Evolutionary conservation across 1,140 invertebrate species (phyloP), one percentile per base, ranked within the genome.

Genomic region (Lepidostoma basale): DNA sequence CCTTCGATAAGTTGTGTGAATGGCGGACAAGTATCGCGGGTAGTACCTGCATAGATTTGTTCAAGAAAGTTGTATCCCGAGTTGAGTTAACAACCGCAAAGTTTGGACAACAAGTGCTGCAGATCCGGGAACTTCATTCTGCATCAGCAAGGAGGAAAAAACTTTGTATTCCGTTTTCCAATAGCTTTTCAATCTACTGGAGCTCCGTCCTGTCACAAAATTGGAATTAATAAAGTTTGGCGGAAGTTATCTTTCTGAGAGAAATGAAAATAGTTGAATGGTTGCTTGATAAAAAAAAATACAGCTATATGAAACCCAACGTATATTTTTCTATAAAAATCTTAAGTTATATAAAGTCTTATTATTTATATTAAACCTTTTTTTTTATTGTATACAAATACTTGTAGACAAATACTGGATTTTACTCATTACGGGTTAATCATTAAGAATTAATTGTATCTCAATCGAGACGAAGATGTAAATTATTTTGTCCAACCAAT

Each of bases 61-160:
- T n/a, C 22, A n/a, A 12, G 5, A 39, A 33, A 56, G 52, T 56
- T 56, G 26, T 56, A 12, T 16, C 16, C 16, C 3, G 16, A 10
- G 12, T 33, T 10, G 10, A 36, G 52, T 56, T 56, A 56, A 56
- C 52, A 56, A 16, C 52, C 52, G 22, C 52, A 10, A 56, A 56
- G 52, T 56, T 56, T 33, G 52, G 9, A 56, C 52, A 56, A 56
- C 16, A 33, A n/a, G 30, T 12, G 30, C 52, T 25, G 45, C 2
- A 56, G 52, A 56, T 9, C 52, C 22, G 10, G 52, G 52, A 56
- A 30, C 49, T 33, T 56, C 28, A 36, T 56, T 56, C 52, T 33
- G 28, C 52, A 56, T 56, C 52, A 39, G 56, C 20, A 60, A 60
- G 56, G 26, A 22, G 20, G 56, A 59, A 42, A 54, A 54, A 54